These are phyloP conservation scores for Phoebastria nigripes DNA, from an alignment of 2,797 vertebrate genomes.

Conservation along the genomic window DNA sequence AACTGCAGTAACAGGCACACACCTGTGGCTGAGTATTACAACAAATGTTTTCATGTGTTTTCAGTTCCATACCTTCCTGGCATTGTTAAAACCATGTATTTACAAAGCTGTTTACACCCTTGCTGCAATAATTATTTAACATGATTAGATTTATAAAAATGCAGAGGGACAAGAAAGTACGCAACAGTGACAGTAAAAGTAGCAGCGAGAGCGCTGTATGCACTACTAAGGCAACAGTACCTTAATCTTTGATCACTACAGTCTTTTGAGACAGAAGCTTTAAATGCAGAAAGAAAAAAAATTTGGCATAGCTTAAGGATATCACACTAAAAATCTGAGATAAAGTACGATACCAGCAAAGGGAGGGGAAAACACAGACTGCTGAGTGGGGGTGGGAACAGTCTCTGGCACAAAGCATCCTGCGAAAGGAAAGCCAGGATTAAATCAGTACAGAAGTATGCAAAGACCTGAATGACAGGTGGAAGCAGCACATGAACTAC, in stretches of 20 bases:
- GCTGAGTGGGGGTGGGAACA: neutral
- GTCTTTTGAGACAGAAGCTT: neutral
- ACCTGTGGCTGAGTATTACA: neutral
- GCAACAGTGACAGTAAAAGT: neutral
- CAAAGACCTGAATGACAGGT: neutral
- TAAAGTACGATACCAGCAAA: neutral
- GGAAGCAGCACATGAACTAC: neutral
- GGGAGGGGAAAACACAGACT: neutral
- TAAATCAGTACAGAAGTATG: neutral
- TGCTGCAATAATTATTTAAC: neutral
- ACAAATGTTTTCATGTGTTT: accelerated
- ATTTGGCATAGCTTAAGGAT: neutral
- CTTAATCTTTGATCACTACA: neutral
- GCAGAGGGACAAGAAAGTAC: neutral
- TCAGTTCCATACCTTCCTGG: neutral
- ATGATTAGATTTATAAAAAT: neutral
- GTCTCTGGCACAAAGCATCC: neutral
- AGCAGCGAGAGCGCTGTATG: neutral
- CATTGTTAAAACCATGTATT: neutral
- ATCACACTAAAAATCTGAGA: neutral
- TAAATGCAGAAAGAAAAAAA: neutral
- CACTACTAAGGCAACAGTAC: neutral
- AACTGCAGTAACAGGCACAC: neutral
- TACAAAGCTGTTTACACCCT: neutral
- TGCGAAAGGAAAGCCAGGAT: neutral